phyloP scores from a whole-genome alignment of 2,113 vertebrate genomes.

The Syngnathus typhle region DNA sequence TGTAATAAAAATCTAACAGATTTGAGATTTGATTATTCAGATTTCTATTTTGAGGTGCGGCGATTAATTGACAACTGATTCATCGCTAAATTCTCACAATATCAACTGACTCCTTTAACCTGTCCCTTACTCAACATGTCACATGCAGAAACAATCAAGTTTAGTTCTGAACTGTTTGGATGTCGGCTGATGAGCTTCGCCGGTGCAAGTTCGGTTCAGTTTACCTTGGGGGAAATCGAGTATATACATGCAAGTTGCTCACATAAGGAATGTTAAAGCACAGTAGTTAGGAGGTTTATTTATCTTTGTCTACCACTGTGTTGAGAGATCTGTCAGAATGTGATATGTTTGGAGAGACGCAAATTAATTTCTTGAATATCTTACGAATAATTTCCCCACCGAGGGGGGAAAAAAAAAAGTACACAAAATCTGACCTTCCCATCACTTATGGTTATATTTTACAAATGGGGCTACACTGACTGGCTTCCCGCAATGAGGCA shows the following conservation, averaged over 20 bases:
- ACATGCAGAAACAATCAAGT: slow-evolving; percentile 33
- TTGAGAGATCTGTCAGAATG: not conserved
- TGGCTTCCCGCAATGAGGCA: slow-evolving; percentile 1
- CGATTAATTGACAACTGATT: no score
- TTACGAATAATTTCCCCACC: not conserved
- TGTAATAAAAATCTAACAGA: slow-evolving; percentile 43
- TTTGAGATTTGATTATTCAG: not conserved
- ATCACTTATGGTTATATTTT: slow-evolving; percentile 29
- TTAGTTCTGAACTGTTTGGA: slow-evolving; percentile 7
- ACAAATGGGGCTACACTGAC: not conserved
- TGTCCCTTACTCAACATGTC: slow-evolving; percentile 9
- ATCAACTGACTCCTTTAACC: slow-evolving; percentile 14
- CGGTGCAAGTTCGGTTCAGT: slow-evolving; percentile 39
- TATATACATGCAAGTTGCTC: slow-evolving; percentile 22
- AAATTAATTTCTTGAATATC: not conserved
- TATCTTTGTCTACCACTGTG: not conserved
- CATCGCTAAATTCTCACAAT: not conserved
- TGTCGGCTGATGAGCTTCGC: slow-evolving; percentile 33
- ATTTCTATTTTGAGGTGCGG: not conserved
- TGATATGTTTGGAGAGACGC: not conserved
- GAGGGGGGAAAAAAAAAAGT: not conserved
- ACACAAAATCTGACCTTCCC: slow-evolving; percentile 3
- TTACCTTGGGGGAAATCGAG: slow-evolving; percentile 25
- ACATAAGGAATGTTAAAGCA: slow-evolving; percentile 11
- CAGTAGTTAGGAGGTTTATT: not conserved